Evolutionary conservation across 2,113 vertebrate species (phyloP).

Genomic region (Platichthys flesus): DNA sequence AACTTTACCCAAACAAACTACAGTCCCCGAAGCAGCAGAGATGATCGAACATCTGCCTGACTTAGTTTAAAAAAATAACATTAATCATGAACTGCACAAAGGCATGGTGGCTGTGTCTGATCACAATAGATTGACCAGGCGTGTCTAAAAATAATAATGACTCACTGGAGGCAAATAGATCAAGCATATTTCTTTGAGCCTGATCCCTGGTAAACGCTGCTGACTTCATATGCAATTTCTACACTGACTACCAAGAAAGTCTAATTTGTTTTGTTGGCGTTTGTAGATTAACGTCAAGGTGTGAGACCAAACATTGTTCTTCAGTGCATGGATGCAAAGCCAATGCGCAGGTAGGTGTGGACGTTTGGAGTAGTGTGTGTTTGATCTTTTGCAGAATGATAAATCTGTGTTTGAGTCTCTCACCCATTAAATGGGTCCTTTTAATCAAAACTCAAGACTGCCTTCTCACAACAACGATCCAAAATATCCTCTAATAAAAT

Average conservation of each 20-base stretch:
- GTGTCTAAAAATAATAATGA: neutral
- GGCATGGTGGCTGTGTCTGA: neutral
- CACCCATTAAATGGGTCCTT: neutral
- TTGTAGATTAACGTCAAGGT: conserved; percentile 55
- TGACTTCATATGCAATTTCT: too few relatives aligned
- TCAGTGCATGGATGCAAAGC: conserved; percentile 96
- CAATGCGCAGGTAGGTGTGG: conserved; percentile 93
- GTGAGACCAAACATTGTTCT: conserved; percentile 83
- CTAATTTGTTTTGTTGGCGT: conserved; percentile 28
- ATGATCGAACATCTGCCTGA: neutral
- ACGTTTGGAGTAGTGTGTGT: neutral
- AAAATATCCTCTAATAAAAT: neutral
- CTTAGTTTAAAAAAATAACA: neutral
- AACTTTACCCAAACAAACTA: neutral
- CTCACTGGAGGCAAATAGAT: neutral
- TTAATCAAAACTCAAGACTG: neutral
- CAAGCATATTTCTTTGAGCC: neutral
- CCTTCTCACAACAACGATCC: neutral
- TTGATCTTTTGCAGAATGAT: neutral
- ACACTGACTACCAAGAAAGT: neutral
- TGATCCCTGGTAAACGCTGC: too few relatives aligned
- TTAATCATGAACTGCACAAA: neutral
- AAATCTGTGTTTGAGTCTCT: neutral
- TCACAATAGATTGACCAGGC: neutral
- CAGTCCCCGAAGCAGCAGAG: neutral